Evolutionary conservation across 2,888 invertebrate genomes (phyloP).

Genomic region (Epirrhoe alternata): DNA sequence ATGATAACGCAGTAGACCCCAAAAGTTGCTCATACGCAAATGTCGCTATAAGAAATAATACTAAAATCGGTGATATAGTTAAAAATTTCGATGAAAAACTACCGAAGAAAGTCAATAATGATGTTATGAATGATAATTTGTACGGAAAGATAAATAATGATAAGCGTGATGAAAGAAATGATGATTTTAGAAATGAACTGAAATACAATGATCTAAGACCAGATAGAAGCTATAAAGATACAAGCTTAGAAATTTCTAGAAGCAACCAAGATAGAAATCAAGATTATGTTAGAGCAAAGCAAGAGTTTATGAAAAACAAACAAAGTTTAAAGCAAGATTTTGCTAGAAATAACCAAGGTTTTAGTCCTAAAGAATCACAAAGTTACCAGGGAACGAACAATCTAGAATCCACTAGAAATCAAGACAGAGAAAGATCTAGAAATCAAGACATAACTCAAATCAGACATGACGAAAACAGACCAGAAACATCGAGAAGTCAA

Average conservation of each 20-base stretch:
- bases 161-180: constrained; percentile 29
- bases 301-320: constrained; percentile 20
- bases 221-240: constrained; percentile 33
- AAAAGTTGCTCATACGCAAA: constrained; percentile 75
- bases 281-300: constrained; percentile 16
- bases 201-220: constrained; percentile 19
- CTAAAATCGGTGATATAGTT: constrained; percentile 78
- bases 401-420: constrained; percentile 14
- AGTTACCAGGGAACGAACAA: constrained; percentile 5
- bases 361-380: background rate
- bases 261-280: constrained; percentile 18
- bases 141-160: constrained; percentile 73
- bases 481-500: constrained; percentile 16
- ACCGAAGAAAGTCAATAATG: constrained; percentile 76
- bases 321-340: constrained; percentile 25
- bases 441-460: constrained; percentile 13
- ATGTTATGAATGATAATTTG: constrained; percentile 71
- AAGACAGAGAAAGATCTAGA: constrained; percentile 12
- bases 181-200: constrained; percentile 20
- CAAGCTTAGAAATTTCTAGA: constrained; percentile 33
- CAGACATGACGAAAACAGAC: constrained; percentile 4
- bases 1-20: constrained; percentile 68
- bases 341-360: constrained; percentile 10
- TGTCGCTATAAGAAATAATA: constrained; percentile 73
- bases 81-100: constrained; percentile 81